A percentile compares a stretch with the other conserved stretches of the same genome.
Conservation (phyloP, 1,140 invertebrate genomes). For the Venturia canescens region DNA sequence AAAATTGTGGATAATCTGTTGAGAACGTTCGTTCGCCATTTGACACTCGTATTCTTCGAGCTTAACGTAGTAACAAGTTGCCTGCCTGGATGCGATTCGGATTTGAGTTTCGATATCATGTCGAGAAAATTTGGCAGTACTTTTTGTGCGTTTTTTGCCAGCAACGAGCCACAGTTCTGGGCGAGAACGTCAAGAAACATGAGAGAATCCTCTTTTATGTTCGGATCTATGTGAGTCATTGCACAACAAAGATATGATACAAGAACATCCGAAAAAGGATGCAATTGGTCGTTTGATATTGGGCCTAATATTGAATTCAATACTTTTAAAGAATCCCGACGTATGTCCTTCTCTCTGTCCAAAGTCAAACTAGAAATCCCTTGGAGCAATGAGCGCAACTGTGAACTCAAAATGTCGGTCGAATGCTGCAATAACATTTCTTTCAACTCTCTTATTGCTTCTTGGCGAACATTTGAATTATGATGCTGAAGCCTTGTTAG, state of each 20-base stretch:
- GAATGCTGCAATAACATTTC: conserved; percentile 81
- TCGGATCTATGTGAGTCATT: conserved; percentile 90
- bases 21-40: conserved; percentile 87
- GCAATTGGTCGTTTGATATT: conserved; percentile 74
- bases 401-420: conserved; percentile 77
- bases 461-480: conserved; percentile 83
- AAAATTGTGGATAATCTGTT: conserved; percentile 81
- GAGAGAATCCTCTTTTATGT: conserved; percentile 89
- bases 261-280: conserved; percentile 85
- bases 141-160: conserved; percentile 81
- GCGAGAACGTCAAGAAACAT: conserved; percentile 85
- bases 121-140: conserved; percentile 87
- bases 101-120: conserved; percentile 84
- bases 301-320: conserved; percentile 81
- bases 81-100: conserved; percentile 80
- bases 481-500: conserved; percentile 87
- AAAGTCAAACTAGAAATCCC: conserved; percentile 83
- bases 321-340: conserved; percentile 83
- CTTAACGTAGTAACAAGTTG: conserved; percentile 81
- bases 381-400: conserved; percentile 83
- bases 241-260: conserved; percentile 88
- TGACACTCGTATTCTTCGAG: conserved; percentile 83
- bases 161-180: conserved; percentile 78
- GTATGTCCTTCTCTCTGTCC: conserved; percentile 84
- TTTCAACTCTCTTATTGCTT: conserved; percentile 84